Base-by-base conservation (phyloP, 2,888 invertebrate genomes). In the Eupsilia transversa region DNA sequence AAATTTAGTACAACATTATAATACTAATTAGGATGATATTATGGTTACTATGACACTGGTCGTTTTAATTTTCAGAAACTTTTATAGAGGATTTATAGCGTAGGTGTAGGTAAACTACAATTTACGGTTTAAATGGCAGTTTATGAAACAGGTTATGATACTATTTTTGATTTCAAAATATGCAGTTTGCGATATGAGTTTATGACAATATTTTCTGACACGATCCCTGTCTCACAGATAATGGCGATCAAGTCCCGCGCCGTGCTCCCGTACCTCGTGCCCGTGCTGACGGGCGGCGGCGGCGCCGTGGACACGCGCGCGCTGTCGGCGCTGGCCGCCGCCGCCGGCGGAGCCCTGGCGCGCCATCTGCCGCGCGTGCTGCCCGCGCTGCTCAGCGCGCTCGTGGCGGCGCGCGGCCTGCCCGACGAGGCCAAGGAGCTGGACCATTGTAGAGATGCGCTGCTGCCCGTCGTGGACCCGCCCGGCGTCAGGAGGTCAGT, bases 171-270 rank as follows among this genome's bases (percentile, higher is more conserved):
- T 38, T 38, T 38, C 38, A 1, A 38, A 41, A 41, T 41, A 41
- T 41, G 12, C 12, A 41, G 3, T 41, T 41, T 41, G 14, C 41
- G 14, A 41, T 41, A 14, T 0, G 14, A 41, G 38, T 14, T 41
- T 41, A 41, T 1, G 43, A 17, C 4, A 43, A 43, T 20, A 20
- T n/a, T 27, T 3, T 1, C 1, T 14, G 14, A 4, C 17, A 2
- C 10, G n/a, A 9, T 35, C 20, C 27, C 12, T 3, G 56, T 0
- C 5, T 14, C 20, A 0, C 78, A 95, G 95, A 98, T 99, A 57
- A 99, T 99, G 99, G 98, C 98, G 23, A 98, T 99, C 75, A 99
- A 99, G 96, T 99, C 99, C 0, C 97, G 98, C 86, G 99, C 99
- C 0, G 99, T 99, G 72, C 96, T 99, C 86, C 99, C 99, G 0